These are phyloP conservation scores for Encarsia formosa DNA, from an alignment of 2,888 invertebrate genomes.

Conservation along the genomic window DNA sequence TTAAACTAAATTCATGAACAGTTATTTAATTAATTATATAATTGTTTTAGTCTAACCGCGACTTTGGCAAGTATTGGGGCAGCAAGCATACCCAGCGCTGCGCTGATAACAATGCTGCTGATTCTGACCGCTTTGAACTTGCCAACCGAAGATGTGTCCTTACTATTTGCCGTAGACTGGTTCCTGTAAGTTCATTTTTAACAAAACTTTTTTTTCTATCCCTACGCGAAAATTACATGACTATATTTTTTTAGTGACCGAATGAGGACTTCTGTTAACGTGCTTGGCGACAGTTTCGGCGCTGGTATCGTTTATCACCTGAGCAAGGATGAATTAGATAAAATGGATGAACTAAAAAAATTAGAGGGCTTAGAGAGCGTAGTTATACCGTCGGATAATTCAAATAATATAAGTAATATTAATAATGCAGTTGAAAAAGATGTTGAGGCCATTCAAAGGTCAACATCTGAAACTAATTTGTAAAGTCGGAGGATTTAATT, in stretches of 20 bases:
- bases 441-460: slow-evolving; percentile 14
- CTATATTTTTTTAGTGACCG: slow-evolving; percentile 52
- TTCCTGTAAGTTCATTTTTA: slow-evolving; percentile 53
- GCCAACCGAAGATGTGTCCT: slow-evolving; percentile 61
- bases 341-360: slow-evolving; percentile 42
- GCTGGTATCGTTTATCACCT: slow-evolving; percentile 69
- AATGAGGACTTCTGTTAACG: slow-evolving; percentile 64
- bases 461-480: slow-evolving; percentile 39
- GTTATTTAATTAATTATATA: background rate
- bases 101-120: slow-evolving; percentile 64
- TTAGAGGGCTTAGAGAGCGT: slow-evolving; percentile 38
- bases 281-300: slow-evolving; percentile 71
- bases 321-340: slow-evolving; percentile 56
- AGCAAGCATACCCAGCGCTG: slow-evolving; percentile 64
- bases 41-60: slow-evolving; percentile 56
- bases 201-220: background rate
- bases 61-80: slow-evolving; percentile 65
- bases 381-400: slow-evolving; percentile 25
- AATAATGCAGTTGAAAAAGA: background rate
- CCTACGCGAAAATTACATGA: no score
- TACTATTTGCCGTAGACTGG: slow-evolving; percentile 67
- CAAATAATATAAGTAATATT: no score
- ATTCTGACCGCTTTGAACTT: slow-evolving; percentile 62
- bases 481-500: no score
- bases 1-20: background rate